Evolutionary conservation across 1,140 invertebrate species (phyloP).

Genomic region (Portunus trituberculatus): DNA sequence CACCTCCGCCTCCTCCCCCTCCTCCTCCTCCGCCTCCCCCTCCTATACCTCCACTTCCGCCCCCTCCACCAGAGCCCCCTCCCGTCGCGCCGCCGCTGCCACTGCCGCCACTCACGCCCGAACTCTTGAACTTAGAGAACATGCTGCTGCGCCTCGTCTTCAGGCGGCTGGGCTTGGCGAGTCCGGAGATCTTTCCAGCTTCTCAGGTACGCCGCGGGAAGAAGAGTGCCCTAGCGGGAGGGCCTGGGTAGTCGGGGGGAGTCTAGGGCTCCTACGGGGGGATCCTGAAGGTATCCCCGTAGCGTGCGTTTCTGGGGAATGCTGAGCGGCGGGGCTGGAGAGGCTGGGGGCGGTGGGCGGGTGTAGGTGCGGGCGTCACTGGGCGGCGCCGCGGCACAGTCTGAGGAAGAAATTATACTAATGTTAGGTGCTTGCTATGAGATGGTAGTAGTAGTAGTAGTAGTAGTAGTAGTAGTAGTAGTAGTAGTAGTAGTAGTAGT

Average conservation of each 20-base stretch:
- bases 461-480: too few species aligned
- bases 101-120: slow-evolving; percentile 36
- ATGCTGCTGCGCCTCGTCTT: slow-evolving; percentile 45
- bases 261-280: neutral
- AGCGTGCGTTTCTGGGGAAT: neutral
- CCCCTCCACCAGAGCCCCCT: slow-evolving; percentile 51
- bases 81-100: slow-evolving; percentile 53
- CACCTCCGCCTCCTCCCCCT: slow-evolving; percentile 60
- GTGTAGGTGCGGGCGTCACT: neutral
- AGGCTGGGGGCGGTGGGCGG: neutral
- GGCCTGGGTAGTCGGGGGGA: neutral
- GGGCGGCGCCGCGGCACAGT: neutral
- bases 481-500: too few species aligned
- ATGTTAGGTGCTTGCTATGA: too few species aligned
- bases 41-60: slow-evolving; percentile 52
- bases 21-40: slow-evolving; percentile 57
- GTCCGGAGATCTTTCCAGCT: slow-evolving; percentile 31
- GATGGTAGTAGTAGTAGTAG: too few species aligned
- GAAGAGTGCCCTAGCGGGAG: neutral
- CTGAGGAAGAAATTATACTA: neutral
- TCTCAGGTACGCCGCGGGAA: neutral
- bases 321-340: neutral
- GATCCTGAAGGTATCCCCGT: neutral
- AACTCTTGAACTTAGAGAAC: slow-evolving; percentile 76
- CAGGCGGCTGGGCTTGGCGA: slow-evolving; percentile 24